Conservation (phyloP, 1,140 invertebrate genomes). For the Lordiphosa collinella region DNA sequence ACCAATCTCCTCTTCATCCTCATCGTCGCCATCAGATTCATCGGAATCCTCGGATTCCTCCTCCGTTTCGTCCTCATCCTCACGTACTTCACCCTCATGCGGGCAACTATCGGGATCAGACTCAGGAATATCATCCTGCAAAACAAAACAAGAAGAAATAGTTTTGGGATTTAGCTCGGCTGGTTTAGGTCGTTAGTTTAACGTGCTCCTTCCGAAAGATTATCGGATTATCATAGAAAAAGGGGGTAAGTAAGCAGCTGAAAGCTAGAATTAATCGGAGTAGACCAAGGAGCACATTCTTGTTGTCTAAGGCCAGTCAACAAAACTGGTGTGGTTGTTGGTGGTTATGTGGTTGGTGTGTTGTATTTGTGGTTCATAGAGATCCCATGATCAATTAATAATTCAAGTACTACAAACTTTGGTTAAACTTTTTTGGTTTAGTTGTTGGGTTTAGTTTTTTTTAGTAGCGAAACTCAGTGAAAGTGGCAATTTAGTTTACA, state of each 20-base stretch:
- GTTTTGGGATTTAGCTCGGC: neutral
- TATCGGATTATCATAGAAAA: neutral
- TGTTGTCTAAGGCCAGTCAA: conserved; percentile 79
- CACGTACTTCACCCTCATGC: conserved; percentile 57
- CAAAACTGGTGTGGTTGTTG: conserved; percentile 35
- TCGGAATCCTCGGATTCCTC: conserved; percentile 75
- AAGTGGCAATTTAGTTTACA: neutral
- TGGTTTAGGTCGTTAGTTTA: too few species aligned
- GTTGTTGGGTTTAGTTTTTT: conserved; percentile 35
- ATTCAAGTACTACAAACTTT: conserved; percentile 19
- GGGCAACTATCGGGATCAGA: conserved; percentile 75
- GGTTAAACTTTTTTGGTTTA: neutral
- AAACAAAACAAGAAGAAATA: conserved; percentile 14
- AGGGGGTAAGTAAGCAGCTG: neutral
- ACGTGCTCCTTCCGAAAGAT: neutral
- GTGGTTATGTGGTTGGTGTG: neutral
- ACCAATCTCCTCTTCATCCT: conserved; percentile 75
- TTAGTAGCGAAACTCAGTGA: neutral
- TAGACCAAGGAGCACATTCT: conserved; percentile 59
- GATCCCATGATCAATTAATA: conserved; percentile 3
- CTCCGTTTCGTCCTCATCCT: conserved; percentile 65
- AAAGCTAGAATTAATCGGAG: conserved; percentile 7
- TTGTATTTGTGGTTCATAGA: conserved; percentile 8
- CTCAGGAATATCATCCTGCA: conserved; percentile 73
- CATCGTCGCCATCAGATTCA: conserved; percentile 71